Conservation (phyloP, 2,113 vertebrate genomes). For the Ellobius talpinus region DNA sequence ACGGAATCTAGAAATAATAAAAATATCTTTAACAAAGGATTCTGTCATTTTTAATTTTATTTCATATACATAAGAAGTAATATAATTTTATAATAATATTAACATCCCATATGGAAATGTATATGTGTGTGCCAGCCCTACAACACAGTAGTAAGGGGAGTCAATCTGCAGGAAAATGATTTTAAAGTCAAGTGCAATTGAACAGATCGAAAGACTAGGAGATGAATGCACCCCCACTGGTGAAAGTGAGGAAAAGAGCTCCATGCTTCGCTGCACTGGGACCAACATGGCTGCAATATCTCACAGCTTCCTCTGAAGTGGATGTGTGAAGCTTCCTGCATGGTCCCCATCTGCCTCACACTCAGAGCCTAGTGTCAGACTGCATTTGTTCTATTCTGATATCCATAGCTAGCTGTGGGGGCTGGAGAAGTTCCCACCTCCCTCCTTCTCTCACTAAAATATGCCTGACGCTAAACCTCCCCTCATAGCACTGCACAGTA, state of each 20-base stretch:
- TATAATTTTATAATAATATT: background rate
- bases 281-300: background rate
- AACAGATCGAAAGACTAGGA: background rate
- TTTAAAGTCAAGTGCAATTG: background rate
- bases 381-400: background rate
- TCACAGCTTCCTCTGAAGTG: background rate
- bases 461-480: background rate
- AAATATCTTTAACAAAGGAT: background rate
- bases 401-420: background rate
- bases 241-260: background rate
- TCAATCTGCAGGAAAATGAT: background rate
- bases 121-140: background rate
- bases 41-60: background rate
- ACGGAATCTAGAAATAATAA: background rate
- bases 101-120: background rate
- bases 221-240: background rate
- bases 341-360: background rate
- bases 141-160: too few species aligned
- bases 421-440: background rate
- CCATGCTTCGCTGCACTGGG: rapidly evolving
- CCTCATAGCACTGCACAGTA: background rate
- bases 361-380: background rate
- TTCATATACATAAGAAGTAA: background rate
- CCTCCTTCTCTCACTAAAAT: constrained; percentile 7
- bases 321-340: background rate